phyloP scores from a whole-genome alignment of 2,797 vertebrate species.

The Falco peregrinus region DNA sequence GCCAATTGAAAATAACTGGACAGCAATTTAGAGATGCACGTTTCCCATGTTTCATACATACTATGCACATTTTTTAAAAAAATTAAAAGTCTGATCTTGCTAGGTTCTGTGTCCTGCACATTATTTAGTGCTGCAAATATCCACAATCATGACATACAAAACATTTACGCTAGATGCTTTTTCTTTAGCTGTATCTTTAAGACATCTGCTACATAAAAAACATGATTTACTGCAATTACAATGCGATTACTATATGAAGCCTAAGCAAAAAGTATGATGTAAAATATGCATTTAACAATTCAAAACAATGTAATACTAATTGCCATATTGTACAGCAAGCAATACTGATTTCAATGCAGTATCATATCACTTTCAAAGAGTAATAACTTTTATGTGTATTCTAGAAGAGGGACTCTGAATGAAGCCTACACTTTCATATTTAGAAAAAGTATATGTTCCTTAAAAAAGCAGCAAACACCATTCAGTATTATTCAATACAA shows the following conservation, averaged over 20 bases:
- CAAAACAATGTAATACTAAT: not conserved
- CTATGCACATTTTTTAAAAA: not conserved
- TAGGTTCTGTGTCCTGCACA: not conserved
- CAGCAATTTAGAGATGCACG: not conserved
- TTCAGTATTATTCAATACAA: not conserved
- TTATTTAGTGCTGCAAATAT: not conserved
- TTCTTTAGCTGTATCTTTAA: not conserved
- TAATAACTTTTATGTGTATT: not conserved
- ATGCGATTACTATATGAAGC: not conserved
- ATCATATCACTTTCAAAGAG: not conserved
- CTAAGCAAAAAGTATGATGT: not conserved
- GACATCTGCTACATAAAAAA: not conserved
- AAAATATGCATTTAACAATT: not conserved
- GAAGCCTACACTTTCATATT: not conserved
- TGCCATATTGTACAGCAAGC: not conserved
- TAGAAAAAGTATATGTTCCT: not conserved
- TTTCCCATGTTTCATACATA: not conserved
- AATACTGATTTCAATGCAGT: not conserved
- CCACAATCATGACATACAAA: not conserved
- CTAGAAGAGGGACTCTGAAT: not conserved
- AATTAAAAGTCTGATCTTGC: not conserved
- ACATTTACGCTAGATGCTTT: not conserved
- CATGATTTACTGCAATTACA: not conserved
- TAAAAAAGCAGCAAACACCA: not conserved
- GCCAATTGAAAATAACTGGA: not conserved